Conservation (phyloP, 2,797 vertebrate genomes). For the Lacerta viridis region DNA sequence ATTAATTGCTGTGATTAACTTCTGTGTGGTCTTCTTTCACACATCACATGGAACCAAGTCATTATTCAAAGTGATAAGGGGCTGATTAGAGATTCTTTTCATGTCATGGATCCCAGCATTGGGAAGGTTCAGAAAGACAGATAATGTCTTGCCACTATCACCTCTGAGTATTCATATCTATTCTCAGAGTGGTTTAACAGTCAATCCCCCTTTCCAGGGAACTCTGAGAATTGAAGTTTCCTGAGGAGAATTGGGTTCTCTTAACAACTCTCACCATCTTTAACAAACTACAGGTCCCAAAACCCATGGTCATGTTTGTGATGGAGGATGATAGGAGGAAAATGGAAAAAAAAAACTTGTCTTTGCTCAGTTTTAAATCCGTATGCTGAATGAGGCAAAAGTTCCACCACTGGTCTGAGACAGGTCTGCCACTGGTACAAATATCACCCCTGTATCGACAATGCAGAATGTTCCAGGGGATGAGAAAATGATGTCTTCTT, state of each 20-base stretch:
- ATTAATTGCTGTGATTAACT: conserved; percentile 52
- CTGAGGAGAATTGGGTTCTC: no score
- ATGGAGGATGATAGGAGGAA: neutral
- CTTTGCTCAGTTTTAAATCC: conserved; percentile 26
- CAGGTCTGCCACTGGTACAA: neutral
- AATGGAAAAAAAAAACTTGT: conserved; percentile 14
- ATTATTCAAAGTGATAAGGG: conserved; percentile 61
- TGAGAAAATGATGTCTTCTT: neutral
- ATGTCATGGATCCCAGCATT: conserved; percentile 63
- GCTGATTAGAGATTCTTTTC: conserved; percentile 52
- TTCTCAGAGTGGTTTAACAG: no score
- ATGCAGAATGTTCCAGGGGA: neutral
- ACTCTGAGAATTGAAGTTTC: no score
- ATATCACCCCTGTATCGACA: no score
- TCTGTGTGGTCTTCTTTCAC: conserved; percentile 63
- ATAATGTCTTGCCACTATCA: conserved; percentile 60
- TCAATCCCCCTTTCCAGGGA: no score
- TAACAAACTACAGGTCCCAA: neutral
- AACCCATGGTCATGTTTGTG: conserved; percentile 4
- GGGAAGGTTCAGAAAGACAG: conserved; percentile 62
- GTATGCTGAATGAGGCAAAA: conserved; percentile 27
- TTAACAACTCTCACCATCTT: no score
- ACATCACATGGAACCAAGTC: conserved; percentile 25
- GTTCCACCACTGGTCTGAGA: neutral
- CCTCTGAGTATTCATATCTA: conserved; percentile 45